Base-by-base conservation (phyloP, 2,113 vertebrate genomes). In the Podarcis cretensis region DNA sequence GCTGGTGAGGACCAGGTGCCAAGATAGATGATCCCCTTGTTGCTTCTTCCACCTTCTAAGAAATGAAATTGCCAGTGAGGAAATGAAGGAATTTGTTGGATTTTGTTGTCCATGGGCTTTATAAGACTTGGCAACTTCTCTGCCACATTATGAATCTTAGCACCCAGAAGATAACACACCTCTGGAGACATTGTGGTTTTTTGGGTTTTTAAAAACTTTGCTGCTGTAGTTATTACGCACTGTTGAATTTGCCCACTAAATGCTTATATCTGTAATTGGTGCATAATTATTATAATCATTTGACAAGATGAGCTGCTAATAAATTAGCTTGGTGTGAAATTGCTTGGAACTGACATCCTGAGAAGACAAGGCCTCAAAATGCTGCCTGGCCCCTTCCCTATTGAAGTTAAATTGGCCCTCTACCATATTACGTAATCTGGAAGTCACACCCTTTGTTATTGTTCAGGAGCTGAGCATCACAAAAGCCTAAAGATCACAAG, bases 401-500 rank as follows among this genome's bases (percentile, higher is more conserved):
- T 68, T 68, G 8, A 77, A 81, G 37, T 9, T n/a, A 18, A 87
- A 73, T n/a, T 66, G 40, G 13, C 20, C 7, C 8, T 59, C 6
- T 21, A 68, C 16, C 10, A 43, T 48, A 8, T 54, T 73, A 10
- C 71, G 30, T 63, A 85, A 77, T 76, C 74, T 65, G 23, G 57
- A 9, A n/a, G 5, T 48, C 9, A 13, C 37, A 43, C 20, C 10
- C 21, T 68, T 27, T 66, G 5, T 30, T 30, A 43, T 74, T 83
- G 81, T 83, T n/a, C 81, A 77, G 63, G 43, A 5, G 32, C 32
- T 8, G 7, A 77, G 81, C 40, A 66, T 73, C 43, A 74, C n/a
- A 87, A 71, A 81, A 87, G 78, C 48, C 13, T 48, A 23, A 77
- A 88, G 77, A 68, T 23, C 74, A 18, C 20, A 83, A 88, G 43